Base-by-base conservation (phyloP, 2,888 invertebrate genomes). In the Protodeltote pygarga region DNA sequence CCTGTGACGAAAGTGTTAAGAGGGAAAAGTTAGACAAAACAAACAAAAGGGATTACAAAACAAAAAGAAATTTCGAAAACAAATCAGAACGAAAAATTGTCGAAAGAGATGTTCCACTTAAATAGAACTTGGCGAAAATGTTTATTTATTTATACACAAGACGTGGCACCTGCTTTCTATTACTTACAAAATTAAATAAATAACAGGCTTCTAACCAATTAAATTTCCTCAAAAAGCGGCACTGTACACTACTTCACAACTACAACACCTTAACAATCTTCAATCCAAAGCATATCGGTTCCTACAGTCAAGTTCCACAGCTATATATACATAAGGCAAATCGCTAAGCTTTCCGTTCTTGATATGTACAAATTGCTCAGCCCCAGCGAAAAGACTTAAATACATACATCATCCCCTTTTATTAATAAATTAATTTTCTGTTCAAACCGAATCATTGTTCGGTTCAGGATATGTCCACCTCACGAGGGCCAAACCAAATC, bases 81-180 rank as follows among this genome's bases (percentile, higher is more conserved):
- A 66, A 67, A 61, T 50, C 39, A 60, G 48, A 71, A 63, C 31
- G 39, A 61, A 59, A 63, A 65, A 69, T 50, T 72, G 89, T 80
- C 89, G 85, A 81, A 88, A 89, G 91, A 90, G 90, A 91, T 91
- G 89, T 89, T 90, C 89, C 89, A 81, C 77, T 70, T 68, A 67
- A 67, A 70, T 39, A 77, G 73, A 68, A 68, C 68, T 50, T 53
- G 14, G 23, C 21, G 48, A 23, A 46, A 58, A 23, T 40, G 25
- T 44, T 47, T 10, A 15, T n/a, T n/a, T n/a, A n/a, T n/a, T n/a
- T 6, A 32, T 40, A 20, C 11, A 53, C 44, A 52, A 59, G 42
- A 53, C 41, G 42, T 47, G 48, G 39, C 54, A 57, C 57, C 51
- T 64, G 38, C 38, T 38, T 46, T 28, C 11, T 40, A 31, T 50